Evolutionary conservation across 2,797 vertebrate genomes (phyloP).

Genomic region (Sebastes steindachneri): DNA sequence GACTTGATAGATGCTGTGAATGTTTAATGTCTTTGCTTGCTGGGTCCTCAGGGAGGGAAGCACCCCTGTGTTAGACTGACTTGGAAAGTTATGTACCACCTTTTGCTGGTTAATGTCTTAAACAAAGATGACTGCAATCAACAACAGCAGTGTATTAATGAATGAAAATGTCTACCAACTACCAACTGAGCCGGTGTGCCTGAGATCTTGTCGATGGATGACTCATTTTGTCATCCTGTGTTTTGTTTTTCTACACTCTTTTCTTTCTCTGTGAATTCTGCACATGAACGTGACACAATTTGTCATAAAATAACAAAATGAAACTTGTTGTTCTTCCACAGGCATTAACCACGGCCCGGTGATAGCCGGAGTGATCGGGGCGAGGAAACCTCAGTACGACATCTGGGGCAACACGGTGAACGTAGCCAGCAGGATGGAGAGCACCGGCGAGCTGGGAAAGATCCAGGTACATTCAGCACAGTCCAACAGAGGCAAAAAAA

Average conservation of each 20-base stretch:
- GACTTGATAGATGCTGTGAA: no score
- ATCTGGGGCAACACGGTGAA: slow-evolving; percentile 99
- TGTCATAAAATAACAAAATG: neutral
- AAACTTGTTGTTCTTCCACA: slow-evolving; percentile 53
- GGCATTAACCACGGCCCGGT: slow-evolving; percentile 98
- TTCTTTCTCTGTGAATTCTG: neutral
- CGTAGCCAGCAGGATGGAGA: slow-evolving; percentile 98
- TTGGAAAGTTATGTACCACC: neutral
- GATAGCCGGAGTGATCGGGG: slow-evolving; percentile 97
- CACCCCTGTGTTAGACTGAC: no score
- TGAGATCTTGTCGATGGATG: neutral
- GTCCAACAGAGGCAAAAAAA: neutral
- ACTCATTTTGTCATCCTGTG: neutral
- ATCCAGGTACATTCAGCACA: slow-evolving; percentile 89
- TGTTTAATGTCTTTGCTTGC: no score
- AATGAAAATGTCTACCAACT: neutral
- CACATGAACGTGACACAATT: neutral
- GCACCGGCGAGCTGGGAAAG: slow-evolving; percentile 94
- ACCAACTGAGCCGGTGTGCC: neutral
- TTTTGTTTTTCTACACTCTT: neutral
- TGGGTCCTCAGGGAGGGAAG: no score
- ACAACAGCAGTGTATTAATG: neutral
- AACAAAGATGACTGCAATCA: no score
- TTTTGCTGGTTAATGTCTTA: no score
- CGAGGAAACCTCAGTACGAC: slow-evolving; percentile 97